Conservation (phyloP, 2,888 invertebrate genomes). For the Scaeva pyrastri region DNA sequence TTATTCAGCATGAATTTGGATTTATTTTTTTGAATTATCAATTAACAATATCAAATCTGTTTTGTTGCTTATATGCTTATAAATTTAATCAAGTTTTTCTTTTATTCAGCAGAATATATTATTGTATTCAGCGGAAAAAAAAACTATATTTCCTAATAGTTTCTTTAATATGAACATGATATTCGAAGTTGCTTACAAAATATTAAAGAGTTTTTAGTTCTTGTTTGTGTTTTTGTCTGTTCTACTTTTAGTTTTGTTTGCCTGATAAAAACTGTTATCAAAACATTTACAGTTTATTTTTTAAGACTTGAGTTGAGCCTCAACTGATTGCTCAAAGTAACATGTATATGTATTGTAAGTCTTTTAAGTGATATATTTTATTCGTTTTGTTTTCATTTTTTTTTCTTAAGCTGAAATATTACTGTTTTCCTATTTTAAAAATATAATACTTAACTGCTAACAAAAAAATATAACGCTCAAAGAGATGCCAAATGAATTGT, state of each 20-base stretch:
- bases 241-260: neutral
- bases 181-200: neutral
- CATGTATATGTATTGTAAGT: neutral
- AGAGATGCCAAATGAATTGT: constrained; percentile 70
- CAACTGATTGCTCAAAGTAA: neutral
- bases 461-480: constrained; percentile 57
- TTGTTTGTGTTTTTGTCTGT: no score
- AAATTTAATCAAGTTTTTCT: neutral
- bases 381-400: neutral
- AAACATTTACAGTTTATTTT: no score
- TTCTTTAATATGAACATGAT: neutral
- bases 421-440: constrained; percentile 15
- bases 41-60: no score
- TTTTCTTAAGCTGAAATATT: constrained; percentile 3
- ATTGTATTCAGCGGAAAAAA: neutral
- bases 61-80: neutral
- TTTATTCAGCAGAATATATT: neutral
- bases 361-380: no score
- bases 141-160: neutral
- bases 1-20: neutral
- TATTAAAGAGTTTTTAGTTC: neutral
- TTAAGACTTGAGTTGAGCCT: no score
- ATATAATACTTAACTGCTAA: constrained; percentile 9
- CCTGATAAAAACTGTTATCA: no score
- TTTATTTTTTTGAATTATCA: neutral